These are phyloP conservation scores for Drosophila formosana DNA, from an alignment of 2,888 invertebrate species.

Conservation along the genomic window DNA sequence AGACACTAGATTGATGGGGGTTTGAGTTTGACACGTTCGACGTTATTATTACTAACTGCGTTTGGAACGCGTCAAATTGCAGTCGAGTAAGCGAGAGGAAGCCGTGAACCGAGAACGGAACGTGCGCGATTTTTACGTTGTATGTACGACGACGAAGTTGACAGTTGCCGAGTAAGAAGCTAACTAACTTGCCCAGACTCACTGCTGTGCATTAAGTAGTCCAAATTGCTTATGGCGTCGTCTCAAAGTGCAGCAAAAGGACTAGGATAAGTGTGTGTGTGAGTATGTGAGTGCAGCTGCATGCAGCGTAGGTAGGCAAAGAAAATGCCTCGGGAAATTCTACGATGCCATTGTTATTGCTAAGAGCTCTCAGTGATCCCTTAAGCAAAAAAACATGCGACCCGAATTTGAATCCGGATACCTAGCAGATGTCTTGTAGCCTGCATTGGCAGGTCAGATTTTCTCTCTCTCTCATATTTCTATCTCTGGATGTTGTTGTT, in stretches of 20 bases:
- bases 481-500: background rate
- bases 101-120: background rate
- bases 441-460: constrained; percentile 70
- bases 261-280: constrained; percentile 18
- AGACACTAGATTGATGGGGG: background rate
- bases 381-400: constrained; percentile 50
- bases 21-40: background rate
- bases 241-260: constrained; percentile 22
- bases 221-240: constrained; percentile 34
- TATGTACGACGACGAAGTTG: constrained; percentile 41
- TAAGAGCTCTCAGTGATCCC: constrained; percentile 50
- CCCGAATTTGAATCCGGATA: constrained; percentile 47
- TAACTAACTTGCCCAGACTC: constrained; percentile 67
- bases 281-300: constrained; percentile 28
- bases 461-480: constrained; percentile 1
- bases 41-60: constrained; percentile 34
- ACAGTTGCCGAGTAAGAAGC: constrained; percentile 65
- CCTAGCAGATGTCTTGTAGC: constrained; percentile 50
- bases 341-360: constrained; percentile 40
- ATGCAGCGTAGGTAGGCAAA: constrained; percentile 53
- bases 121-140: constrained; percentile 10
- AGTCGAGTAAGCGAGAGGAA: background rate
- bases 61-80: constrained; percentile 63
- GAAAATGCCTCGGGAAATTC: constrained; percentile 48
- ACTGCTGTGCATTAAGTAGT: constrained; percentile 71